A percentile compares a stretch with the other conserved stretches of the same genome.
Evolutionary conservation across 2,113 vertebrate species (phyloP).

Genomic region (Mormyrus lacerda): DNA sequence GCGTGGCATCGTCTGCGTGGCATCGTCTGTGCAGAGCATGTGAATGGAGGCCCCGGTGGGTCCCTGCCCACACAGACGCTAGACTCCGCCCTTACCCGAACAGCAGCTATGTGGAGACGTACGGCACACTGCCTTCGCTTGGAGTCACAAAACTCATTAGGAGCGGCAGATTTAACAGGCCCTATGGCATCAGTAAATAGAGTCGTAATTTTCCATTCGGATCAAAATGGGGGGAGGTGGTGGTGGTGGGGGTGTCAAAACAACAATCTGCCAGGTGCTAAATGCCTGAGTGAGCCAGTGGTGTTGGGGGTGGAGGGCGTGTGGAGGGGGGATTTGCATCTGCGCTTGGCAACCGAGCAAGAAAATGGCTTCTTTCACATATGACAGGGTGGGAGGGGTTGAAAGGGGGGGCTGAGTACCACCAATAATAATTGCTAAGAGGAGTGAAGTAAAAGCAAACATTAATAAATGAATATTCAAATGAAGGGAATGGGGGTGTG

Average conservation of each 20-base stretch:
- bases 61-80: not conserved
- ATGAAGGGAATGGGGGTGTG: not conserved
- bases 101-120: not conserved
- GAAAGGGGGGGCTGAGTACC: not conserved
- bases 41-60: not conserved
- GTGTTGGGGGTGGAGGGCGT: slow-evolving; percentile 32
- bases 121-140: not conserved
- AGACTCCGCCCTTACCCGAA: not conserved
- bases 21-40: not conserved
- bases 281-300: slow-evolving; percentile 53
- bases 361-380: slow-evolving; percentile 35
- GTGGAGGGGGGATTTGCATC: slow-evolving; percentile 57
- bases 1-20: not conserved
- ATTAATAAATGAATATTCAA: not conserved
- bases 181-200: slow-evolving; percentile 9
- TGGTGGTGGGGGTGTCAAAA: slow-evolving; percentile 13
- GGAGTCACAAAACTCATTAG: not conserved
- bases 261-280: slow-evolving; percentile 67
- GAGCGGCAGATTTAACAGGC: slow-evolving; percentile 10
- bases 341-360: slow-evolving; percentile 46
- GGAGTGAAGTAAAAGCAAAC: not conserved
- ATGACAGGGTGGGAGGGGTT: not conserved
- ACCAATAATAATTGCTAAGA: not conserved
- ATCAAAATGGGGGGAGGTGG: not conserved
- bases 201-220: slow-evolving; percentile 7